A percentile compares a stretch with the other conserved stretches of the same genome.
Conservation (phyloP, 2,113 vertebrate genomes). For the Melanerpes aurifrons region DNA sequence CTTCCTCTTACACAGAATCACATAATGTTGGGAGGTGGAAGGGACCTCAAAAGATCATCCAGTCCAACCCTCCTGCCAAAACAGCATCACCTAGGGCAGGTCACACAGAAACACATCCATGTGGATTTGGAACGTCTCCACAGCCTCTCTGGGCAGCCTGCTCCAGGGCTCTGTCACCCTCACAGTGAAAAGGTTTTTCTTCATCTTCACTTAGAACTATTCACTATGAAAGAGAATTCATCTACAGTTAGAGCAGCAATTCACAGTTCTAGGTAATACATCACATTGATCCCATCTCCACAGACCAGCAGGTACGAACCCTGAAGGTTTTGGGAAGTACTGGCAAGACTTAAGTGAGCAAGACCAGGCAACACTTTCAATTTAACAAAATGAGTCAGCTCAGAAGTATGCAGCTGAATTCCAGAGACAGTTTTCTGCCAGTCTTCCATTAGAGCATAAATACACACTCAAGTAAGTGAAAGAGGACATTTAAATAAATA, state of each 20-base stretch:
- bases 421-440: neutral
- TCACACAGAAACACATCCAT: no score
- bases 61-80: no score
- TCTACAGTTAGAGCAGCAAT: neutral
- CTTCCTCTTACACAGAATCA: neutral
- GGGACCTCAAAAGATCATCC: no score
- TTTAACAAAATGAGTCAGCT: neutral
- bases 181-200: no score
- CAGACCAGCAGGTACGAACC: neutral
- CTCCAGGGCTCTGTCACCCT: no score
- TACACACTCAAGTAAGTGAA: neutral
- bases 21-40: no score
- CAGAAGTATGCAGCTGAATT: neutral
- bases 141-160: no score
- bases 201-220: neutral
- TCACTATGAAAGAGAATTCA: neutral
- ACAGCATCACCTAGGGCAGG: no score
- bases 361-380: neutral
- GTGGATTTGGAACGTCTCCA: no score
- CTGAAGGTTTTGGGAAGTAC: neutral
- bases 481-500: conserved; percentile 1
- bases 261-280: neutral
- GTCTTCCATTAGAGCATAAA: neutral
- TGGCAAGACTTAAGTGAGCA: neutral
- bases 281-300: neutral